Conservation (phyloP, 2,888 invertebrate species). For the Drosophila pseudotalamancana region DNA sequence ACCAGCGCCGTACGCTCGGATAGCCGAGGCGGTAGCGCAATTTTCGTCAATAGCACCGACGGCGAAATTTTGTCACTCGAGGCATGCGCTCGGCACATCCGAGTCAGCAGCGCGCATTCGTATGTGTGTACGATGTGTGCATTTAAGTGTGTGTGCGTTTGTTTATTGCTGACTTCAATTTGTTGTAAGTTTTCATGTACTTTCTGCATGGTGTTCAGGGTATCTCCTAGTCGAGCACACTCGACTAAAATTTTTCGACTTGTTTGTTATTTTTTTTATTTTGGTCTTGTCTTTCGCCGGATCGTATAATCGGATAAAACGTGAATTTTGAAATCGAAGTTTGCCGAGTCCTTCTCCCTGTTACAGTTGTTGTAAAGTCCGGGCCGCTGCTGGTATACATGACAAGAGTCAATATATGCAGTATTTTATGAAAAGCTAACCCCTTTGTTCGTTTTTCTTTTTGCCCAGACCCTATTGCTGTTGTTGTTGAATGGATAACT, state of each 20-base stretch:
- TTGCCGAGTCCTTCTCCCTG: constrained; percentile 58
- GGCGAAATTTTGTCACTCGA: too few species aligned
- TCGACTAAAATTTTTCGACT: not conserved
- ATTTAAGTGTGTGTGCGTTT: too few species aligned
- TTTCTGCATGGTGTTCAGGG: too few species aligned
- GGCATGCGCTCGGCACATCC: too few species aligned
- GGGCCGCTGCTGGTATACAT: constrained; percentile 58
- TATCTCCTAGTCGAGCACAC: constrained; percentile 3
- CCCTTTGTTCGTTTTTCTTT: constrained; percentile 57
- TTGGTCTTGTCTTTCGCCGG: constrained; percentile 18
- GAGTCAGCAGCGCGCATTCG: too few species aligned
- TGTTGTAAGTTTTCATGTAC: too few species aligned
- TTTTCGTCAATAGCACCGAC: too few species aligned
- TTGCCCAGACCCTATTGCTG: constrained; percentile 7
- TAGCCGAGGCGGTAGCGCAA: too few species aligned
- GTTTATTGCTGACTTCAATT: too few species aligned
- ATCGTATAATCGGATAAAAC: constrained; percentile 76
- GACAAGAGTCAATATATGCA: constrained; percentile 80
- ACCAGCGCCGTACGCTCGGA: too few species aligned
- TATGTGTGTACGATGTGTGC: too few species aligned
- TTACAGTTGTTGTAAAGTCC: constrained; percentile 44
- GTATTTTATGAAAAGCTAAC: constrained; percentile 73
- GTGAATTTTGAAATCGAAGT: constrained; percentile 77
- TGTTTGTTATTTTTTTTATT: constrained; percentile 33
- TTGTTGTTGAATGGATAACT: constrained; percentile 26